phyloP scores from a whole-genome alignment of 1,140 invertebrate species.

The Pissodes strobi region DNA sequence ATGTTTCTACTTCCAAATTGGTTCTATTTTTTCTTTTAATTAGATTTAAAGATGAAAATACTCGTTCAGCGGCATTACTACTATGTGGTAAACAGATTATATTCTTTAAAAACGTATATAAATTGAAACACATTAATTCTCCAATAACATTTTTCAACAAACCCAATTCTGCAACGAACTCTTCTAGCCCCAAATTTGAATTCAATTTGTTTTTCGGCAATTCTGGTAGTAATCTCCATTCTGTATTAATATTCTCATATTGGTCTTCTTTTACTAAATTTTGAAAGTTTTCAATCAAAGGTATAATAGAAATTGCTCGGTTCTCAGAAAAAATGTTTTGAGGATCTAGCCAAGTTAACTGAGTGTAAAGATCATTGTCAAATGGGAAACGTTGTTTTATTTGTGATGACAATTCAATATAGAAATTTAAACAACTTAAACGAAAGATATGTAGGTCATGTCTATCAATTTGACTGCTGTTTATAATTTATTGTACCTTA shows the following conservation, averaged over 20 bases:
- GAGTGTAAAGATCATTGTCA: not conserved
- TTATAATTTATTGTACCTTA: too few species aligned
- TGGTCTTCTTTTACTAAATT: too few species aligned
- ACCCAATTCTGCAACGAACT: not conserved
- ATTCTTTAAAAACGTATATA: not conserved
- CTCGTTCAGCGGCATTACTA: not conserved
- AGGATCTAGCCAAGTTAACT: too few species aligned
- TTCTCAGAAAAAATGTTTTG: not conserved
- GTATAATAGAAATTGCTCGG: not conserved
- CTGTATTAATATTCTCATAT: too few species aligned
- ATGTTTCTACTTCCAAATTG: too few species aligned
- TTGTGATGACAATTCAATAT: too few species aligned
- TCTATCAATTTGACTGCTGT: too few species aligned
- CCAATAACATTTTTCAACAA: not conserved
- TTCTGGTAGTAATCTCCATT: too few species aligned
- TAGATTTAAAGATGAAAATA: not conserved
- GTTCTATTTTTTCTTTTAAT: not conserved
- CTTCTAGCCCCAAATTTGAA: not conserved
- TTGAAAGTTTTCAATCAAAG: too few species aligned
- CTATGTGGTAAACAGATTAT: not conserved
- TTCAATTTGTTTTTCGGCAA: not conserved
- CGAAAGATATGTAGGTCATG: too few species aligned
- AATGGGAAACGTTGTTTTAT: too few species aligned
- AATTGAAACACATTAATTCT: not conserved
- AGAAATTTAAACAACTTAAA: too few species aligned